Evolutionary conservation across 2,888 invertebrate species (phyloP).

Genomic region (Meghimatium bilineatum): DNA sequence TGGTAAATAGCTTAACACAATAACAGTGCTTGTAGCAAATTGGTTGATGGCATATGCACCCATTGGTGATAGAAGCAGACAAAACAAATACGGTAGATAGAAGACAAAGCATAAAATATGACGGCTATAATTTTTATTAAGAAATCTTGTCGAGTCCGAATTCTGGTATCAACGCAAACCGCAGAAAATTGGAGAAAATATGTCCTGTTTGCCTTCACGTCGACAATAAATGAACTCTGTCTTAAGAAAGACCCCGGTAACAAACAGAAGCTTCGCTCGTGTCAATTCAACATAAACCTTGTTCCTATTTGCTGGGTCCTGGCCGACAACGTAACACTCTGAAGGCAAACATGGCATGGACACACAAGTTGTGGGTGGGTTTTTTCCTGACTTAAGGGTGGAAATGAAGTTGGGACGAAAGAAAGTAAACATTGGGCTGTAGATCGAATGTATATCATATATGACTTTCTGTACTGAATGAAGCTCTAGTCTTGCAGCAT

Average conservation of each 20-base stretch:
- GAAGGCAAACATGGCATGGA: constrained; percentile 9
- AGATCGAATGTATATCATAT: background rate
- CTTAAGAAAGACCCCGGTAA: background rate
- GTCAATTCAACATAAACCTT: constrained; percentile 37
- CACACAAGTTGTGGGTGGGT: constrained; percentile 28
- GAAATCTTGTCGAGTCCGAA: background rate
- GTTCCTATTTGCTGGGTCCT: constrained; percentile 26
- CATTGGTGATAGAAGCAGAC: no score
- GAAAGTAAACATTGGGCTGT: background rate
- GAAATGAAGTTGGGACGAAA: background rate
- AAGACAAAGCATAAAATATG: no score
- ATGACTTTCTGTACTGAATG: no score
- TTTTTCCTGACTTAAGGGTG: background rate
- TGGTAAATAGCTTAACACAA: no score
- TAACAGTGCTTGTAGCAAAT: no score
- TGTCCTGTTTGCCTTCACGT: constrained; percentile 36
- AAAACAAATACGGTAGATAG: no score
- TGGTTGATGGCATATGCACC: no score
- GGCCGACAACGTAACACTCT: constrained; percentile 25
- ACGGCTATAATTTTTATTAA: no score
- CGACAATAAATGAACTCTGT: constrained; percentile 31
- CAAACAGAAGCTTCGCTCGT: constrained; percentile 13
- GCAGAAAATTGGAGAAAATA: constrained; percentile 10
- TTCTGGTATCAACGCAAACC: background rate
- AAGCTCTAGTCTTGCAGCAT: no score